phyloP scores from a whole-genome alignment of 2,113 vertebrate species.

The Natator depressus region DNA sequence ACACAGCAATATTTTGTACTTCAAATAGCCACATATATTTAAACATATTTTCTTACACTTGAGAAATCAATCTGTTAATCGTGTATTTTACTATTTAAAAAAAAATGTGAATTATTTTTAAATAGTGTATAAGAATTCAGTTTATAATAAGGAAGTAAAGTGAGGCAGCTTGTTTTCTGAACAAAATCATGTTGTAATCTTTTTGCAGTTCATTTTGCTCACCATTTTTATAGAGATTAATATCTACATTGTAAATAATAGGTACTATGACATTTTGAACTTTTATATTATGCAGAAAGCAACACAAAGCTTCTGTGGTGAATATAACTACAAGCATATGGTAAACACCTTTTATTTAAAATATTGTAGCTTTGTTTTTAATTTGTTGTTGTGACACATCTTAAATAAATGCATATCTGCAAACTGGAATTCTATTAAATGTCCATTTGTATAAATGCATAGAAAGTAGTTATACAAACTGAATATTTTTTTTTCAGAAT shows the following conservation, averaged over 20 bases:
- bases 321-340: neutral
- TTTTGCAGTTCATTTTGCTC: slow-evolving; percentile 73
- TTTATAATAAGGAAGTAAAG: slow-evolving; percentile 75
- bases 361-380: neutral
- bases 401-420: neutral
- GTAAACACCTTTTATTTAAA: neutral
- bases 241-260: slow-evolving; percentile 69
- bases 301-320: slow-evolving; percentile 12
- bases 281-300: slow-evolving; percentile 49
- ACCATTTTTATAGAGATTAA: slow-evolving; percentile 69
- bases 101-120: slow-evolving; percentile 76
- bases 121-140: slow-evolving; percentile 57
- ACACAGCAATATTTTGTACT: slow-evolving; percentile 82
- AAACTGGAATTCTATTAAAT: neutral
- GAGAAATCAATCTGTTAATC: slow-evolving; percentile 72
- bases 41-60: slow-evolving; percentile 81
- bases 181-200: slow-evolving; percentile 45
- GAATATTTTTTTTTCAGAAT: neutral
- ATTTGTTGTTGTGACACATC: neutral
- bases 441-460: neutral
- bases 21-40: slow-evolving; percentile 77
- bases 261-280: slow-evolving; percentile 36
- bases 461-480: neutral
- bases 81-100: slow-evolving; percentile 84
- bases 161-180: slow-evolving; percentile 76